These are phyloP conservation scores for Phalera bucephala DNA, from an alignment of 2,888 invertebrate genomes.

Conservation along the genomic window DNA sequence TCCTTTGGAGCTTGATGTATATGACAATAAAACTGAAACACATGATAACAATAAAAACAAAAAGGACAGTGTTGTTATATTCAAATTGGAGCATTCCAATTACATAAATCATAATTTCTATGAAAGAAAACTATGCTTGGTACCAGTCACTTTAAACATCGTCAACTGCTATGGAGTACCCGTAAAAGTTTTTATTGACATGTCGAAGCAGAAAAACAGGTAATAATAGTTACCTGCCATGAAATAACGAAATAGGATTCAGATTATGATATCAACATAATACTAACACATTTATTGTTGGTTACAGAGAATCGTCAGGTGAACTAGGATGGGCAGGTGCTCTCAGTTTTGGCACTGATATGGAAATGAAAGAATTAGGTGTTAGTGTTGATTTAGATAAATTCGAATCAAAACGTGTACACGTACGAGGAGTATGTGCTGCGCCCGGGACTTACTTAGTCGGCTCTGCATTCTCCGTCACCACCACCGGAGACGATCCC, in stretches of 20 bases:
- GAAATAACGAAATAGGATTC: too few species aligned
- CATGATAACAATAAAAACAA: constrained; percentile 48
- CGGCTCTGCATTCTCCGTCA: constrained; percentile 82
- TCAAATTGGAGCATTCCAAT: constrained; percentile 82
- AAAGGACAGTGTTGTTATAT: constrained; percentile 81
- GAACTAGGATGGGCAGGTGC: constrained; percentile 75
- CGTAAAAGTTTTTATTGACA: constrained; percentile 84
- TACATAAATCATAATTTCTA: constrained; percentile 85
- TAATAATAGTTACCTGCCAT: too few species aligned
- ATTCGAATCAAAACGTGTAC: constrained; percentile 78
- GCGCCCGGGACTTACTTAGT: constrained; percentile 87
- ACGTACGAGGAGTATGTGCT: constrained; percentile 84
- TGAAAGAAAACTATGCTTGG: constrained; percentile 83
- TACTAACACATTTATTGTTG: too few species aligned
- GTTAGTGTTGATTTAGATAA: constrained; percentile 72
- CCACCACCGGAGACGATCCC: constrained; percentile 34
- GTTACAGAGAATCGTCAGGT: constrained; percentile 24
- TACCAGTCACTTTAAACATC: constrained; percentile 86
- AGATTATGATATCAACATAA: too few species aligned
- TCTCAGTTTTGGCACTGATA: constrained; percentile 62
- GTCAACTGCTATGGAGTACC: constrained; percentile 85
- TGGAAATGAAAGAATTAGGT: constrained; percentile 58
- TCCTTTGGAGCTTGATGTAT: constrained; percentile 65
- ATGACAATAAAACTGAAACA: constrained; percentile 43
- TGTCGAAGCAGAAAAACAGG: constrained; percentile 83